Percentiles rank a stretch among this genome's conserved stretches.
These are phyloP conservation scores for Nothura maculosa DNA, from an alignment of 2,797 vertebrate genomes.

Conservation along the genomic window DNA sequence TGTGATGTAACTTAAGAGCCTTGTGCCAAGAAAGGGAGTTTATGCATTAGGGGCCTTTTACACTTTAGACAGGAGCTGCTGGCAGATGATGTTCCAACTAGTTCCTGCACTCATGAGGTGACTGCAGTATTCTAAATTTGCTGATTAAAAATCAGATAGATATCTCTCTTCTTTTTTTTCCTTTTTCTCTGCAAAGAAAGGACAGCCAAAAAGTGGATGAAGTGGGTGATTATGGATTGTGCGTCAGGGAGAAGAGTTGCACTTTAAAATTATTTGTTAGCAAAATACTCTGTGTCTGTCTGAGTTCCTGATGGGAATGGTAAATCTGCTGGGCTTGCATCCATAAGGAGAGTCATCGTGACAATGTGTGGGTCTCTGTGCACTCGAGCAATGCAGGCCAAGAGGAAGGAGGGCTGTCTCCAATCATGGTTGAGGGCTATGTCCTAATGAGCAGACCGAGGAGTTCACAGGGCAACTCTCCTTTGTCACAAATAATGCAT, in stretches of 20 bases:
- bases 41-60: neutral
- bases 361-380: fast-evolving
- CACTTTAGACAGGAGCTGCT: neutral
- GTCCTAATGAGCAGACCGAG: neutral
- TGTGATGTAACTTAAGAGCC: neutral
- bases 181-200: neutral
- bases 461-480: neutral
- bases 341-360: neutral
- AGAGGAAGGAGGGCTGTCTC: no score
- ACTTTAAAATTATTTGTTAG: neutral
- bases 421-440: fast-evolving
- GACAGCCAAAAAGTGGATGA: neutral
- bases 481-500: neutral
- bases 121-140: neutral
- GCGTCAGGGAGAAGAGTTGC: neutral
- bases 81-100: neutral
- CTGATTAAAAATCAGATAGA: neutral
- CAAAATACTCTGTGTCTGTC: neutral
- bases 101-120: neutral
- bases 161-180: neutral
- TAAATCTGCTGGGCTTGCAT: neutral
- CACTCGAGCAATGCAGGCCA: no score
- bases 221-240: neutral
- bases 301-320: neutral
- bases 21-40: neutral